These are phyloP conservation scores for Tarsius wallacei DNA, from an alignment of 2,797 vertebrate genomes.

Conservation along the genomic window DNA sequence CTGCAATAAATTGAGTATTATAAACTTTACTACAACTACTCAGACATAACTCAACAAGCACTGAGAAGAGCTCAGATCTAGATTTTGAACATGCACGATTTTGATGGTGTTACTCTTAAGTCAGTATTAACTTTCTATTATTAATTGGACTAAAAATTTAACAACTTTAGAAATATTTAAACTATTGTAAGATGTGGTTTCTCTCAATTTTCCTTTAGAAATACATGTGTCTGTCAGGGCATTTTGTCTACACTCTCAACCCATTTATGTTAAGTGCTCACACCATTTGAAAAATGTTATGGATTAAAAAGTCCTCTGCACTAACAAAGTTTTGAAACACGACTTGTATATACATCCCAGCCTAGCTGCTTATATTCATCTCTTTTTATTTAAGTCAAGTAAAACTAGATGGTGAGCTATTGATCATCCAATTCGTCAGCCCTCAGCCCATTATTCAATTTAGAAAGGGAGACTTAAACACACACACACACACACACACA, in stretches of 20 bases:
- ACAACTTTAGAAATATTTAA: slow-evolving; percentile 1
- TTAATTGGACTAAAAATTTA: slow-evolving; percentile 21
- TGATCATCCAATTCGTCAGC: not conserved
- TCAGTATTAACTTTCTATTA: not conserved
- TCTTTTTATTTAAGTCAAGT: slow-evolving; percentile 7
- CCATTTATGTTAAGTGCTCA: not conserved
- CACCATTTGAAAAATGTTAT: not conserved
- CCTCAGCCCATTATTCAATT: not conserved
- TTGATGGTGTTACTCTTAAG: not conserved
- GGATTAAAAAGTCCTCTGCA: not conserved
- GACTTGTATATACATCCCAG: not conserved
- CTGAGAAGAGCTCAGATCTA: not conserved
- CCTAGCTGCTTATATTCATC: not conserved
- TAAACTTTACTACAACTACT: not conserved
- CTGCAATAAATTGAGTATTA: not conserved
- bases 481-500: no score
- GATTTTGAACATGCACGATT: not conserved
- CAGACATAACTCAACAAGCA: not conserved
- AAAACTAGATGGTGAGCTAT: not conserved
- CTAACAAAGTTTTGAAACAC: not conserved
- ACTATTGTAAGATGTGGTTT: slow-evolving; percentile 2
- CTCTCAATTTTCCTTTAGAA: not conserved
- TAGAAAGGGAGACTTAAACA: not conserved
- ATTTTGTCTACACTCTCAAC: not conserved
- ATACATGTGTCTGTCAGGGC: not conserved